Conservation (phyloP, 1,140 invertebrate genomes). For the Elysia chlorotica region DNA sequence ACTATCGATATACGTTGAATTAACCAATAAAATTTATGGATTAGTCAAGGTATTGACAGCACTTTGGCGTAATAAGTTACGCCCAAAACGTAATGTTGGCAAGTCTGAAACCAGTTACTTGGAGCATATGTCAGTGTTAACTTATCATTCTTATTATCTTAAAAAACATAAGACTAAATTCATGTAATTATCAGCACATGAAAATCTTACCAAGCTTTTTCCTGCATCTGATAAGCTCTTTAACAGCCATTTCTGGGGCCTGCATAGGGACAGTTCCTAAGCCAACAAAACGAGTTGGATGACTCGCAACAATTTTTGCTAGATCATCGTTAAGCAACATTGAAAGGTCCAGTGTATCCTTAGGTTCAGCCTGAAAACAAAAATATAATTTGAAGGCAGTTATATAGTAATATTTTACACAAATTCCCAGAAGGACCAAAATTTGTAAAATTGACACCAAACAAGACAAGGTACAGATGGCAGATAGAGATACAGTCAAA, state of each 20-base stretch:
- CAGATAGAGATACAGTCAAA: background rate
- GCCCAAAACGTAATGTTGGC: too few species aligned
- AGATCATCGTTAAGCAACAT: conserved; percentile 68
- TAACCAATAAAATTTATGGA: too few species aligned
- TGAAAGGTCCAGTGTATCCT: conserved; percentile 66
- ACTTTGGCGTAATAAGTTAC: too few species aligned
- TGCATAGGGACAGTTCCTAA: conserved; percentile 70
- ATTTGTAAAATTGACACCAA: background rate
- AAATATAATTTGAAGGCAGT: background rate
- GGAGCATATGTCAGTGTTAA: too few species aligned
- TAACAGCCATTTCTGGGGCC: conserved; percentile 65
- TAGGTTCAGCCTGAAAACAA: conserved; percentile 65
- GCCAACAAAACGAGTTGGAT: conserved; percentile 66
- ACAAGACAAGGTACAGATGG: background rate
- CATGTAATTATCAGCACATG: background rate
- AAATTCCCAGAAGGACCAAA: too few species aligned
- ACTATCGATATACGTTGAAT: too few species aligned
- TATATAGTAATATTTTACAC: too few species aligned
- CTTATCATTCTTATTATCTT: too few species aligned
- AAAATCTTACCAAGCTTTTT: conserved; percentile 60
- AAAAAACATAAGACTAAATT: too few species aligned
- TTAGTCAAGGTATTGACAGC: too few species aligned
- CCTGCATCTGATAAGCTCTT: conserved; percentile 66
- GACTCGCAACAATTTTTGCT: conserved; percentile 59
- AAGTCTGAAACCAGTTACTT: too few species aligned